These are phyloP conservation scores for Drusus annulatus DNA, from an alignment of 1,140 invertebrate species.

Conservation along the genomic window DNA sequence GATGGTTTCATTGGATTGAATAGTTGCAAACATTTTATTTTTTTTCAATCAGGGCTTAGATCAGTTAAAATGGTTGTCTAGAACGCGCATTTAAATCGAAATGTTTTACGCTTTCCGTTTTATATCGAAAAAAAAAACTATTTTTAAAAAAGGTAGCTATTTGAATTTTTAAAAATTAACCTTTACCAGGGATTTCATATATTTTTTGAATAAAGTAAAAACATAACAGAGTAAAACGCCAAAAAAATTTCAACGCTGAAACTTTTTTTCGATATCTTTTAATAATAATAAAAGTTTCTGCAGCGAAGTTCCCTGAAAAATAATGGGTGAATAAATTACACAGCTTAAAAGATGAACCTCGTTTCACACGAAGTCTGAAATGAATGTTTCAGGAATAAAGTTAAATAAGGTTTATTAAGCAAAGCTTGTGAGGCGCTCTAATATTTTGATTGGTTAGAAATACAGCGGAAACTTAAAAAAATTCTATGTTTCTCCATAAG, in stretches of 20 bases:
- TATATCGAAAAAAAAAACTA: too few relatives aligned
- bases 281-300: conserved; percentile 32
- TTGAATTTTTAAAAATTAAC: too few relatives aligned
- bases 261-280: conserved; percentile 19
- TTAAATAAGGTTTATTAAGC: background rate
- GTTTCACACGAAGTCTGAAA: conserved; percentile 23
- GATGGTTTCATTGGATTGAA: too few relatives aligned
- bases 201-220: too few relatives aligned
- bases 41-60: too few relatives aligned
- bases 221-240: too few relatives aligned
- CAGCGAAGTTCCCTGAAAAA: background rate
- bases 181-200: too few relatives aligned
- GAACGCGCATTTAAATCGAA: too few relatives aligned
- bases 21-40: too few relatives aligned
- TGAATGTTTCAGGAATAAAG: conserved; percentile 3
- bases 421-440: background rate
- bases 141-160: too few relatives aligned
- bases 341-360: conserved; percentile 13
- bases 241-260: background rate
- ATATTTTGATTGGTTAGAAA: conserved; percentile 13
- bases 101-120: too few relatives aligned
- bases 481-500: conserved; percentile 34
- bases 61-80: too few relatives aligned
- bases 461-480: conserved; percentile 5
- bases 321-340: conserved; percentile 25